A percentile compares a stretch with the other conserved stretches of the same genome.
These are phyloP conservation scores for Macquaria ambigua DNA, from an alignment of 2,113 vertebrate species.

Conservation along the genomic window DNA sequence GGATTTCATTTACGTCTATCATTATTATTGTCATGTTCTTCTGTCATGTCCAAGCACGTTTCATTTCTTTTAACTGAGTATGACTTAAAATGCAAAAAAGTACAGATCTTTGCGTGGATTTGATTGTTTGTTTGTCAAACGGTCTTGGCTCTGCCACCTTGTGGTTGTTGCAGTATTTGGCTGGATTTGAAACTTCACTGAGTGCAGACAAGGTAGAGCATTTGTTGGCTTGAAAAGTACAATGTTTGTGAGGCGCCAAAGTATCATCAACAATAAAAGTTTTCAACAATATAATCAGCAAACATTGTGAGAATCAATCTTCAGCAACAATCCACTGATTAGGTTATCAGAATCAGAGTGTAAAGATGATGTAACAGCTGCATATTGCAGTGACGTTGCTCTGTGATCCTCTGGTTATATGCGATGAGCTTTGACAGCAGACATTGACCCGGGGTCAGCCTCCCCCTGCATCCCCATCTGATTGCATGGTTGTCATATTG, in stretches of 20 bases:
- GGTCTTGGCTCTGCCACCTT: conserved; percentile 65
- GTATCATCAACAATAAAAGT: not conserved
- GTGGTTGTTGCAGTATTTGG: conserved; percentile 51
- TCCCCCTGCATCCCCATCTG: conserved; percentile 73
- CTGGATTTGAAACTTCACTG: conserved; percentile 8
- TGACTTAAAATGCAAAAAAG: conserved; percentile 4
- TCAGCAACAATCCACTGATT: conserved; percentile 61
- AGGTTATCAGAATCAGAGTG: conserved; percentile 56
- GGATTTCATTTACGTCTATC: conserved; percentile 39
- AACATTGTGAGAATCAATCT: conserved; percentile 54
- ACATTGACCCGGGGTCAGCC: conserved; percentile 72
- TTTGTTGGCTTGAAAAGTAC: not conserved
- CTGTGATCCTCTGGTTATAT: conserved; percentile 65
- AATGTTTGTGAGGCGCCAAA: conserved; percentile 18
- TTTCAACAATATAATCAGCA: conserved; percentile 55
- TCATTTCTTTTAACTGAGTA: conserved; percentile 11
- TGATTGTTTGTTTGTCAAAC: conserved; percentile 1
- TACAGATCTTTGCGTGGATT: not conserved
- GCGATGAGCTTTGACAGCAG: conserved; percentile 80
- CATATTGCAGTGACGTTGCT: conserved; percentile 36
- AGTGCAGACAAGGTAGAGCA: conserved; percentile 3
- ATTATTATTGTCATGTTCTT: conserved; percentile 50
- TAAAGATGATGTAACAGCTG: conserved; percentile 58
- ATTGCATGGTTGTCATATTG: conserved; percentile 83
- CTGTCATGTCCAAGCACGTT: conserved; percentile 41